These are phyloP conservation scores for Hylomyscus alleni DNA, from an alignment of 2,797 vertebrate species.

Conservation along the genomic window DNA sequence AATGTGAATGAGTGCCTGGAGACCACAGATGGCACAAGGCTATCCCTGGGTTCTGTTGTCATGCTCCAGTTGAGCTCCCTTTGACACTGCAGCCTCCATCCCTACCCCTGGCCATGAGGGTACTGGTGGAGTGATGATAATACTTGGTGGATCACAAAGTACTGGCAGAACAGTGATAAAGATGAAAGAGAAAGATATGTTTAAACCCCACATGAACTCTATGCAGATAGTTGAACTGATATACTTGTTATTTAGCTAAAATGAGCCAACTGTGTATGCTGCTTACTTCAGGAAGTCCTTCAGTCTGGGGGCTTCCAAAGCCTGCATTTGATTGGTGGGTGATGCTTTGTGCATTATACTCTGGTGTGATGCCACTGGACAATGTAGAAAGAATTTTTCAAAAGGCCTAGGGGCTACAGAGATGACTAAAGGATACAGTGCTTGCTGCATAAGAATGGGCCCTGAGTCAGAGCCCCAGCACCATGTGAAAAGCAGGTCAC, in stretches of 20 bases:
- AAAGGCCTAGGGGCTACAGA: not conserved
- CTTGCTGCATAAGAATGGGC: not conserved
- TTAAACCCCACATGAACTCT: not conserved
- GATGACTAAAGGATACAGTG: not conserved
- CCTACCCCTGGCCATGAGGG: not conserved
- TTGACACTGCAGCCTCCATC: not conserved
- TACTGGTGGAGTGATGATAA: constrained; percentile 41
- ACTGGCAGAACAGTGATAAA: not conserved
- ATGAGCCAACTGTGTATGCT: not conserved
- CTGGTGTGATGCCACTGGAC: not conserved
- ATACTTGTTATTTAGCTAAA: constrained; percentile 16
- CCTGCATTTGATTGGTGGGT: not conserved
- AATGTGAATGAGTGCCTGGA: constrained; percentile 58
- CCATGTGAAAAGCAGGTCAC: not conserved
- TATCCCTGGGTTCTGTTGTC: constrained; percentile 35
- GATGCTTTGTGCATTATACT: not conserved
- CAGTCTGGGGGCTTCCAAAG: not conserved
- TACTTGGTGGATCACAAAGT: not conserved
- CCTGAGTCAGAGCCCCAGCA: not conserved
- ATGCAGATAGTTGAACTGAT: not conserved
- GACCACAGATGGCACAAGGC: constrained; percentile 58
- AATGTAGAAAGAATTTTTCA: not conserved
- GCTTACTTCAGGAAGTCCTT: constrained; percentile 1
- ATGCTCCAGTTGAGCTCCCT: constrained; percentile 50
- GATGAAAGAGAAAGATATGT: not conserved